These are phyloP conservation scores for Odontamblyopus lacepedii DNA, from an alignment of 2,797 vertebrate genomes.

Conservation along the genomic window DNA sequence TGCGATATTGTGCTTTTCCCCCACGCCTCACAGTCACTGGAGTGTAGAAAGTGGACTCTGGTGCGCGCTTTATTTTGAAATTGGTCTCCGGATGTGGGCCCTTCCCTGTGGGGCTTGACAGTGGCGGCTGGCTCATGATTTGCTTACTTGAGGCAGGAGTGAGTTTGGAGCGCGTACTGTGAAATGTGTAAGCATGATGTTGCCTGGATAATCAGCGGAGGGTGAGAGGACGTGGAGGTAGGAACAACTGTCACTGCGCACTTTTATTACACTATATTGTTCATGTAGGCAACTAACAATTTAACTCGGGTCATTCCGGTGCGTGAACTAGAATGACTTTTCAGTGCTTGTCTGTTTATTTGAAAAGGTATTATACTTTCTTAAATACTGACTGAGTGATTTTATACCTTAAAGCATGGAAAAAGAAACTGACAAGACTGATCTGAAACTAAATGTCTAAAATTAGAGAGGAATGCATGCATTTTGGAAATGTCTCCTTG, in stretches of 20 bases:
- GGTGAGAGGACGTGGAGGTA: constrained; percentile 73
- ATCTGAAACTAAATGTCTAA: constrained; percentile 46
- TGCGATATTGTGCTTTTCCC: not conserved
- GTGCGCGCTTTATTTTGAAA: constrained; percentile 60
- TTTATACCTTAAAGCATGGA: constrained; percentile 1
- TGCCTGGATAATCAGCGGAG: constrained; percentile 76
- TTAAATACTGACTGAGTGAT: constrained; percentile 1
- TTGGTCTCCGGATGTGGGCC: not conserved
- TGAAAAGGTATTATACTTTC: constrained; percentile 1
- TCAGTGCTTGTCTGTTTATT: constrained; percentile 9
- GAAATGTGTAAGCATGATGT: constrained; percentile 86
- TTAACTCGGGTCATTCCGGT: constrained; percentile 11
- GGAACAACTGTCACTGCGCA: constrained; percentile 47
- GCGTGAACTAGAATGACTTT: constrained; percentile 50
- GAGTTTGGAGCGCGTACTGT: constrained; percentile 91
- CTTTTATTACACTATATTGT: not conserved
- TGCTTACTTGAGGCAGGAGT: constrained; percentile 84
- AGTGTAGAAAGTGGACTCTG: not conserved
- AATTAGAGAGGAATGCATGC: constrained; percentile 14
- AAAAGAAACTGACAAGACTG: constrained; percentile 24
- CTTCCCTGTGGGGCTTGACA: constrained; percentile 18
- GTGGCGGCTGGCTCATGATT: constrained; percentile 79
- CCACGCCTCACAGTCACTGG: not conserved
- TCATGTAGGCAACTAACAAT: not conserved
- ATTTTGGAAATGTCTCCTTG: constrained; percentile 28